Base-by-base conservation (phyloP, 1,140 invertebrate species). In the Diuraphis noxia region DNA sequence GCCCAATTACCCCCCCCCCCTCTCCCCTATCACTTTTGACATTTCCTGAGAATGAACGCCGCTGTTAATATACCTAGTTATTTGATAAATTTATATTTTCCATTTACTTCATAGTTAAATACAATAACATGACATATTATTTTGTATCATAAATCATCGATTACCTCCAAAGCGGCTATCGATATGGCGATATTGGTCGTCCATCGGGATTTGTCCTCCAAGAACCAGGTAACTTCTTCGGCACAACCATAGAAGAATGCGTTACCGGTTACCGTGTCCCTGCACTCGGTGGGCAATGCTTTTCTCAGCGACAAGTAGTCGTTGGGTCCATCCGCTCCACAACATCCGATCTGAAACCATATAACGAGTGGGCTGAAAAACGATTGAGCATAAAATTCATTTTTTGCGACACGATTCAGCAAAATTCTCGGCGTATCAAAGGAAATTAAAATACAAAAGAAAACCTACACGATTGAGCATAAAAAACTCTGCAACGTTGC, bases 171-270 rank as follows among this genome's bases (percentile, higher is more conserved):
- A 93, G 97, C 94, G 92, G 96, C 96, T 87, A 97, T 94, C 8
- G 95, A 94, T 92, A 98, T 95, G 5, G 96, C 96, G 36, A 98
- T 94, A 6, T 96, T 97, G 49, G 96, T 96, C n/a, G 98, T 94
- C 97, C 97, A 98, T 19, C 95, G 95, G n/a, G 96, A 95, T 93
- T 96, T 96, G 82, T 96, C 95, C 93, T 98, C 97, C 91, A 98
- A 94, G 94, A 96, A 97, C 96, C 96, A 97, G 21, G 97, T 97
- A 90, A 98, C 93, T 93, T 97, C 96, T 91, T 97, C 96, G 0
- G 97, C 96, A 93, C 97, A 98, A 25, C 97, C 97, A 93, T 98
- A 96, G 93, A 96, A 97, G 94, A 96, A 98, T 21, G 97, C 96
- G 93, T 98, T 98, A 81, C 97, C 97, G 10, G 97, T 98, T 4